A percentile compares a stretch with the other conserved stretches of the same genome.
These are phyloP conservation scores for Thecocarcelia acutangulata DNA, from an alignment of 2,888 invertebrate species.

Conservation along the genomic window DNA sequence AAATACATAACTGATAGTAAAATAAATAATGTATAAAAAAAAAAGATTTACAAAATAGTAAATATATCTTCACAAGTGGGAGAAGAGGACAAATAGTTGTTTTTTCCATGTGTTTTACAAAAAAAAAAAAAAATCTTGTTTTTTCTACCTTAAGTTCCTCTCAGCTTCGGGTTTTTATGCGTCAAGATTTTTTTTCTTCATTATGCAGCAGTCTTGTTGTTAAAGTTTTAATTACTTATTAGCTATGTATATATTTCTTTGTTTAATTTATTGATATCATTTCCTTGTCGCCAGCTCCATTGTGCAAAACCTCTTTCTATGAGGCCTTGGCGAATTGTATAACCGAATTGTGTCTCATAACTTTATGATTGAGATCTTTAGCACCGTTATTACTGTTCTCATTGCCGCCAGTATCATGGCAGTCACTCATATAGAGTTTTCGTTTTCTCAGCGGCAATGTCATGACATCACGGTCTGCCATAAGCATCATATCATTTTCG, in stretches of 20 bases:
- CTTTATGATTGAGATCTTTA: constrained; percentile 74
- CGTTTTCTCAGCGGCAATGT: constrained; percentile 90
- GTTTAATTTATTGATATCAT: constrained; percentile 44
- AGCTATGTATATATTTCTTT: constrained; percentile 46
- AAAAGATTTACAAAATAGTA: no score
- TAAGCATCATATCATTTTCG: constrained; percentile 82
- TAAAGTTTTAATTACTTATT: constrained; percentile 44
- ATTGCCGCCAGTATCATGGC: constrained; percentile 33
- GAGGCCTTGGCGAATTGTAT: constrained; percentile 92
- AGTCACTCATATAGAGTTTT: constrained; percentile 88
- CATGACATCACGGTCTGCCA: constrained; percentile 83
- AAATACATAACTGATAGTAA: no score
- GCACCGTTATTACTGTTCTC: constrained; percentile 40
- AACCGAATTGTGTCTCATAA: constrained; percentile 86
- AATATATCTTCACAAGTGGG: no score
- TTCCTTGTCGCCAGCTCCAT: not conserved
- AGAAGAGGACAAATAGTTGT: not conserved
- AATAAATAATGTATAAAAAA: no score
- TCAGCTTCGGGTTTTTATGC: constrained; percentile 30
- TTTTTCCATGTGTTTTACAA: not conserved
- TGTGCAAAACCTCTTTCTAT: constrained; percentile 76
- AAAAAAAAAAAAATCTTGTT: constrained; percentile 17
- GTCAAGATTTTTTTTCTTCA: constrained; percentile 34
- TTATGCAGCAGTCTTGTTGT: constrained; percentile 66
- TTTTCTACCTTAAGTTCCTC: constrained; percentile 45